phyloP scores from a whole-genome alignment of 2,113 vertebrate genomes.

The Aldabrachelys gigantea region DNA sequence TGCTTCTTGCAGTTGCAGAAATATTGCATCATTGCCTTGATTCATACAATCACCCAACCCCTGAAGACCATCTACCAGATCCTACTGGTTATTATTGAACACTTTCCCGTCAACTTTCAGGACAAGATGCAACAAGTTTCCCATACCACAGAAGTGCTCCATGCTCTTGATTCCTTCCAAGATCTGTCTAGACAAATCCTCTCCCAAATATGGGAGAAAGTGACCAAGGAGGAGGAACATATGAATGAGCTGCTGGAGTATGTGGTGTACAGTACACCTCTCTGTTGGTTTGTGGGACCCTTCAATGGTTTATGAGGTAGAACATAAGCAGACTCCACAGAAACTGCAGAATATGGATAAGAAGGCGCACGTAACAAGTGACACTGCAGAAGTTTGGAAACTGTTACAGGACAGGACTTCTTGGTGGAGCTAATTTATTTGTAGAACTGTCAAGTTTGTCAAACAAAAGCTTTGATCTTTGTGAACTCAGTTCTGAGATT shows the following conservation, averaged over 20 bases:
- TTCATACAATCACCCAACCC: constrained; percentile 80
- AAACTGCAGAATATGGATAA: not conserved
- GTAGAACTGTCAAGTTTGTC: not conserved
- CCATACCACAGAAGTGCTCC: constrained; percentile 79
- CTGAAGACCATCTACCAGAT: constrained; percentile 73
- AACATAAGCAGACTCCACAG: not conserved
- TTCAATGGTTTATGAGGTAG: constrained; percentile 52
- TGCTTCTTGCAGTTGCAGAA: constrained; percentile 75
- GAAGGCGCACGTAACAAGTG: not conserved
- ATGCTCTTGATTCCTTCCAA: constrained; percentile 64
- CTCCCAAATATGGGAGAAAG: constrained; percentile 79
- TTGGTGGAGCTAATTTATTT: not conserved
- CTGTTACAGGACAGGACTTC: not conserved
- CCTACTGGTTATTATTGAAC: constrained; percentile 83
- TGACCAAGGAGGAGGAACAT: constrained; percentile 80
- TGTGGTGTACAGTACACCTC: constrained; percentile 82
- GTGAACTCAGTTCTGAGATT: not conserved
- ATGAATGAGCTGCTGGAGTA: constrained; percentile 86
- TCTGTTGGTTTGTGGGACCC: constrained; percentile 90
- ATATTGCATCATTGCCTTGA: constrained; percentile 78
- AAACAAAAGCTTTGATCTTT: not conserved
- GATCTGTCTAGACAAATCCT: constrained; percentile 80
- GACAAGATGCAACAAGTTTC: constrained; percentile 82
- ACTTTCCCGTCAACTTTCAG: constrained; percentile 82
- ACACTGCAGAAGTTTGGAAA: not conserved